Conservation (phyloP, 2,113 vertebrate species). For the Stigmatopora argus region DNA sequence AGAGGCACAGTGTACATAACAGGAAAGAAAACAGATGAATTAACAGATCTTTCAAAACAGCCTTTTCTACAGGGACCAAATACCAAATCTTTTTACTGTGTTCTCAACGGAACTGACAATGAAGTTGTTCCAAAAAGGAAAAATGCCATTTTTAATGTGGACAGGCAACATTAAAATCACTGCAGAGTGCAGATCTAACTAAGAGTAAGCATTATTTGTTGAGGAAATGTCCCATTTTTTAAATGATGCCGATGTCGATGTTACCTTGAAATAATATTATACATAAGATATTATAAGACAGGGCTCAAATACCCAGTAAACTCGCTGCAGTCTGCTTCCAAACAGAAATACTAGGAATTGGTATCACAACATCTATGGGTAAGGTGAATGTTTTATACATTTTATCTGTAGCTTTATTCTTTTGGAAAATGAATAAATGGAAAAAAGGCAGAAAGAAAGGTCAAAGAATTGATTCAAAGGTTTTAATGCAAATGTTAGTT, state of each 20-base stretch:
- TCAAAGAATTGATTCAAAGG: conserved; percentile 45
- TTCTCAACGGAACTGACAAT: background rate
- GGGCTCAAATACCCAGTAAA: background rate
- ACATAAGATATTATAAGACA: background rate
- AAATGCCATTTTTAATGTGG: background rate
- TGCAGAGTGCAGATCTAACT: background rate
- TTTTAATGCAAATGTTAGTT: conserved; percentile 57
- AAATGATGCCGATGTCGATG: background rate
- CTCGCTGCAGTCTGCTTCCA: background rate
- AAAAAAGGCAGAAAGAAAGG: conserved; percentile 32
- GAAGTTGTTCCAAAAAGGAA: background rate
- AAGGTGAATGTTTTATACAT: background rate
- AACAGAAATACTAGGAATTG: conserved; percentile 2
- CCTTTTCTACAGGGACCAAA: background rate
- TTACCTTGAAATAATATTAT: background rate
- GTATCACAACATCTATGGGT: background rate
- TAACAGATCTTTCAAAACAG: background rate
- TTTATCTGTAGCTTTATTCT: conserved; percentile 41
- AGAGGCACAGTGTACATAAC: background rate
- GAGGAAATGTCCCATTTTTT: too few relatives aligned
- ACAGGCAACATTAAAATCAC: background rate
- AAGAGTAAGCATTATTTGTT: background rate
- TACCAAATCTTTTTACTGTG: background rate
- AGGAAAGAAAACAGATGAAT: background rate
- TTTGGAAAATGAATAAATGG: background rate